Evolutionary conservation across 2,888 invertebrate species (phyloP), one percentile per base, ranked within the genome.

Genomic region (Parnassius orleans): DNA sequence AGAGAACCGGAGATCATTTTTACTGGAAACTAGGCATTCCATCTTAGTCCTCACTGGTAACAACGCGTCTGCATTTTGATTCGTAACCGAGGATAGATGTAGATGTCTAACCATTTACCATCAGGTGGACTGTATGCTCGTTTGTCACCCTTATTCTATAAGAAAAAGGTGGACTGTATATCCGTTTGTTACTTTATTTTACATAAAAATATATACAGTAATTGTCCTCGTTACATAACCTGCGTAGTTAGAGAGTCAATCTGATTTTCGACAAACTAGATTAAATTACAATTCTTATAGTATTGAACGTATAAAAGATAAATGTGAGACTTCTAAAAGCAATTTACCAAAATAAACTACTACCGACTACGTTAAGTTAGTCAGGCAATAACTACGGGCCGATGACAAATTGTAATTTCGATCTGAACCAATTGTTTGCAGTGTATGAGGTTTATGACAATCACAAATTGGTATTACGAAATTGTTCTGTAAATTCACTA

Each of bases 351-450:
- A 54, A 58, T 54, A 57, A 54, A 63, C 60, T 55, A 43, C 53
- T 43, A 53, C 50, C 60, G 50, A 48, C 53, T 43, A 53, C 50
- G 10, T 54, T 53, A 24, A 58, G 33, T 51, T 51, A 33, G 50
- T 46, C n/a, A 53, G 50, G 53, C 54, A 50, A 63, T 62, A 58
- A 48, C 48, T 47, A 52, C 48, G 41, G 19, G 12, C 52, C n/a
- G 53, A 50, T 58, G 62, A 63, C 62, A 58, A 58, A 63, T 63
- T 50, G 62, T 46, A 63, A 50, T 48, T 51, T 33, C 54, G 50
- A 24, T 44, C 10, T 41, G 14, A 50, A 42, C 15, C 57, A 47
- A 52, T 56, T 61, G 61, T 56, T 61, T 19, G 61, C 56, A 46
- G 56, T 52, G 44, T 46, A 61, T 41, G 46, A 54, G 58, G 50